Conservation (phyloP, 2,797 vertebrate species). For the Lepilemur septentrionalis region DNA sequence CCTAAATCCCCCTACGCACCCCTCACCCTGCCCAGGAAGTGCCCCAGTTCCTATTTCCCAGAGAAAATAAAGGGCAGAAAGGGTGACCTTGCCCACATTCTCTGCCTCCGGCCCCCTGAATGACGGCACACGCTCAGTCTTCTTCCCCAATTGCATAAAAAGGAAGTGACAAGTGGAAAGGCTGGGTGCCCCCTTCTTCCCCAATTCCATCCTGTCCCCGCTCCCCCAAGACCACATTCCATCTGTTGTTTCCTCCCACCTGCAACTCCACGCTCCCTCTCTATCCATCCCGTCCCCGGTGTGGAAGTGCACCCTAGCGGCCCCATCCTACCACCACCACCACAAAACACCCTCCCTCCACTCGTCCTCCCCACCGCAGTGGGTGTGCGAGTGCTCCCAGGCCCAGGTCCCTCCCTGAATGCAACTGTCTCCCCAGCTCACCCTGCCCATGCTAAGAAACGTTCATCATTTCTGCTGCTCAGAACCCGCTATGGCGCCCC, state of each 20-base stretch:
- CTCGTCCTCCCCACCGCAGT: background rate
- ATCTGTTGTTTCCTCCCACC: rapidly evolving
- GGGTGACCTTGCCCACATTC: background rate
- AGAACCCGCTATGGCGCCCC: background rate
- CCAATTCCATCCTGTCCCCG: background rate
- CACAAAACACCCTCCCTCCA: background rate
- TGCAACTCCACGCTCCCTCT: background rate
- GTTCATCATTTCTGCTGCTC: background rate
- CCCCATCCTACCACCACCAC: background rate
- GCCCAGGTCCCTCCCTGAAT: background rate
- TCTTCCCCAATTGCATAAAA: background rate
- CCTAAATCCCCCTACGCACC: background rate
- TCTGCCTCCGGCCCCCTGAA: background rate
- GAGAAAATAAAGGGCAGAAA: background rate
- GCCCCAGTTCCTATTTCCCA: background rate
- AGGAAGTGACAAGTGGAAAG: background rate
- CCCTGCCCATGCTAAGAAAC: background rate
- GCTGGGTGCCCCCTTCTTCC: too few species aligned
- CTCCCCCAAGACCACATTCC: background rate
- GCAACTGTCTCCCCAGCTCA: background rate
- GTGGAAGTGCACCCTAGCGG: background rate
- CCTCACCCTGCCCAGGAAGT: background rate
- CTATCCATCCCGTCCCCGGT: background rate
- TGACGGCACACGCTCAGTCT: background rate
- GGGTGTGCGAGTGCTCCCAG: background rate